Evolutionary conservation across 2,797 vertebrate species (phyloP).

Genomic region (Kryptolebias ocellatus): DNA sequence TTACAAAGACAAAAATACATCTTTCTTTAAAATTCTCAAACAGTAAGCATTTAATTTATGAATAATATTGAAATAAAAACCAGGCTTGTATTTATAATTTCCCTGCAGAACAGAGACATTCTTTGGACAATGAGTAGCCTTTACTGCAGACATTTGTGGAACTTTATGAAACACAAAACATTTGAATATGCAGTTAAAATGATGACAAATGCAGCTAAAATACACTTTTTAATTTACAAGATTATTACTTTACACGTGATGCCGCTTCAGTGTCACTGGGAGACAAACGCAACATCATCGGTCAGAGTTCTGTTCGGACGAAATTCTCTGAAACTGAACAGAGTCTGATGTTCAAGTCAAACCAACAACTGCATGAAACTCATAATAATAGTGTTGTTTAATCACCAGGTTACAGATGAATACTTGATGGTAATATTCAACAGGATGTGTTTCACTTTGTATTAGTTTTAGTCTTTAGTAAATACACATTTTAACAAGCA

Average conservation of each 20-base stretch:
- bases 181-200: too few relatives aligned
- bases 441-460: conserved; percentile 2
- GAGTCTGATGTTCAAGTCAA: conserved; percentile 8
- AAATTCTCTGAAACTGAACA: background rate
- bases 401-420: background rate
- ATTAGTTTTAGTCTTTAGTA: conserved; percentile 7
- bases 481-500: background rate
- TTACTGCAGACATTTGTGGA: conserved; percentile 14
- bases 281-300: background rate
- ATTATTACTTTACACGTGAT: background rate
- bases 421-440: too few relatives aligned
- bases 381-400: background rate
- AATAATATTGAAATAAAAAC: too few relatives aligned
- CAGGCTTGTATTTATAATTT: too few relatives aligned
- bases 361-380: conserved; percentile 4
- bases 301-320: background rate
- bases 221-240: conserved; percentile 28
- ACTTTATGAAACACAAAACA: background rate
- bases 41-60: too few relatives aligned
- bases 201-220: too few relatives aligned
- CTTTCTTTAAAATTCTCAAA: background rate
- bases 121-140: background rate
- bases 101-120: too few relatives aligned
- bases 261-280: background rate
- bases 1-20: conserved; percentile 13